Conservation (phyloP, 2,113 vertebrate species). For the Oxyura jamaicensis region DNA sequence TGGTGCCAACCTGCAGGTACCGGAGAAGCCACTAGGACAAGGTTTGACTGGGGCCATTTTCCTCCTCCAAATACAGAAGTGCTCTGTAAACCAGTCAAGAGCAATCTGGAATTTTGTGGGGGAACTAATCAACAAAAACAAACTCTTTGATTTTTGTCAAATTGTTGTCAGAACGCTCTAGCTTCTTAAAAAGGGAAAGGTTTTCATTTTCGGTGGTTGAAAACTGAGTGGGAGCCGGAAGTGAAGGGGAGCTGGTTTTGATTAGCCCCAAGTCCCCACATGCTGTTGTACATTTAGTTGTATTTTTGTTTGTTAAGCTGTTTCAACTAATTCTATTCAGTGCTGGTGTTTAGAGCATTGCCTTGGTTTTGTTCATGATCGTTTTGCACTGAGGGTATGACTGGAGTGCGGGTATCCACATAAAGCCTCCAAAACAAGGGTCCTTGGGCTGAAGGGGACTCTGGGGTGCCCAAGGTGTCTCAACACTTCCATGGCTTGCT, state of each 20-base stretch:
- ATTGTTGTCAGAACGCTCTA: not conserved
- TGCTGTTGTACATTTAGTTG: not conserved
- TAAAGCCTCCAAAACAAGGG: not conserved
- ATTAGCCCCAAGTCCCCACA: constrained; percentile 37
- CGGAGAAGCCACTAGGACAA: not conserved
- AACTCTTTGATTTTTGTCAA: not conserved
- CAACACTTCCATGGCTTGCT: not conserved
- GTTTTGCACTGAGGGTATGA: fast-evolving
- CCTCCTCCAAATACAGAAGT: not conserved
- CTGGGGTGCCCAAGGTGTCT: not conserved
- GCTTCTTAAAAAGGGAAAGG: not conserved
- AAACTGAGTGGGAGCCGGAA: constrained; percentile 48
- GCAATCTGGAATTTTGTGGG: not conserved
- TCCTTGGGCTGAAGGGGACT: not conserved
- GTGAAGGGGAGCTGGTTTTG: constrained; percentile 43
- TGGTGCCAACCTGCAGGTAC: not conserved
- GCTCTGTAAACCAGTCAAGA: not conserved
- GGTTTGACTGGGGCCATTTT: not conserved
- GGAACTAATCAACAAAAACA: not conserved
- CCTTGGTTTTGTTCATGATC: not conserved
- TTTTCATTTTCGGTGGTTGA: constrained; percentile 46
- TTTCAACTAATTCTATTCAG: not conserved
- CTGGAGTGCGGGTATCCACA: not conserved
- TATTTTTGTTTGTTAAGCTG: constrained; percentile 32
- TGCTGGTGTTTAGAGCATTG: not conserved